Base-by-base conservation (phyloP, 2,888 invertebrate species). In the Uloborus plumipes region DNA sequence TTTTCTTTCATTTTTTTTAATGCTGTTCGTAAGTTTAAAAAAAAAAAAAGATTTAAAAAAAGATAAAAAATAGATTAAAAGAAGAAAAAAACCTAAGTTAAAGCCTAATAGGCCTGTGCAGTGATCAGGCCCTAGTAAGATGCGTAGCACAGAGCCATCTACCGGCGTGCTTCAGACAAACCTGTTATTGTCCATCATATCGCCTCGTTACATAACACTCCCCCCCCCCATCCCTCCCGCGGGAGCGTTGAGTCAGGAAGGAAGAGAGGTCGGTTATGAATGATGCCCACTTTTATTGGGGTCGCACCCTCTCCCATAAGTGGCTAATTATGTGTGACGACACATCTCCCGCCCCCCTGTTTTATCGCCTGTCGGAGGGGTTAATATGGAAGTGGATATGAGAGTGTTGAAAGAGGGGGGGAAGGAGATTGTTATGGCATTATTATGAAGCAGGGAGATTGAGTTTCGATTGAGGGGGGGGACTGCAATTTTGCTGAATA, bases 321-420 rank as follows among this genome's bases (percentile, higher is more conserved):
- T 81, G 80, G 80, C 80, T 74, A 81, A 81, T 81, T 81, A 81
- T 74, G 80, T 81, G 80, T 74, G 80, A 81, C 80, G 80, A 81
- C 80, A 81, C 74, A 67, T 62, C 59, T 22, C 50, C 22, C 22
- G 39, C 55, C 22, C 18, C 69, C 53, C 4, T 18, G 53, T 53
- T 59, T 39, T 47, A 31, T 31, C 39, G 16, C 31, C 49, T 16
- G 6, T 49, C 20, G 26, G 55, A 69, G 39, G 47, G 53, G 65
- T 51, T 74, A 58, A 64, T 47, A 69, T 62, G 64, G 69, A 72
- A 74, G 66, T 64, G 55, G 79, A 79, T 62, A 64, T 4, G 70
- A 6, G 47, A 18, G 58, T 26, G 61, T 51, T 7, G 50, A 26
- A 14, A 50, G 31, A 7, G 51, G 62, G 13, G 9, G 55, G 49